Percentiles rank a stretch among this genome's conserved stretches.
Conservation (phyloP, 2,797 vertebrate species). For the Eospalax fontanierii region DNA sequence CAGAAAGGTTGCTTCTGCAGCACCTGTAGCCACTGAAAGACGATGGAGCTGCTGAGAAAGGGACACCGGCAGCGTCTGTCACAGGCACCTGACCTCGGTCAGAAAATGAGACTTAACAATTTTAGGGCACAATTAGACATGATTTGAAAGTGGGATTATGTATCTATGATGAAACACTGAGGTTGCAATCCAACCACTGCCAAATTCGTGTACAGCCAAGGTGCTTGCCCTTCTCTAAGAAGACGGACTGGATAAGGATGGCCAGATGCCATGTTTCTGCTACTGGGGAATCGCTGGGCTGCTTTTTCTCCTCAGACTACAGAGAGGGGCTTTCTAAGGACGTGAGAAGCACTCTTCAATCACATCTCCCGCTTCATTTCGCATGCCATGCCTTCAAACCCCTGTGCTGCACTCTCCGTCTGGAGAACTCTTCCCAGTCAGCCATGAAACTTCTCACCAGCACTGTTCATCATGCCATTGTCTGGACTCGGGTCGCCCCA, state of each 20-base stretch:
- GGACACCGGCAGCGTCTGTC: neutral
- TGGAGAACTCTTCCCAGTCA: neutral
- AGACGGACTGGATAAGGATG: neutral
- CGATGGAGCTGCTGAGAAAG: too few species aligned
- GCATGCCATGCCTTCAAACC: neutral
- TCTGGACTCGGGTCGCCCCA: neutral
- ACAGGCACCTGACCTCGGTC: neutral
- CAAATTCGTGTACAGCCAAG: neutral
- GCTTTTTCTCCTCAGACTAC: neutral
- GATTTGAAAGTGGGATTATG: neutral
- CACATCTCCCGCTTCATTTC: neutral
- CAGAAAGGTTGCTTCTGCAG: neutral
- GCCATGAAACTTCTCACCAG: neutral
- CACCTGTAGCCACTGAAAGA: neutral
- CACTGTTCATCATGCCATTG: neutral
- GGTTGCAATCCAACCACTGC: neutral
- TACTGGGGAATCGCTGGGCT: neutral
- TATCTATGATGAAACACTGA: neutral
- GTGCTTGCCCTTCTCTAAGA: neutral
- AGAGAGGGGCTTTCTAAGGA: neutral
- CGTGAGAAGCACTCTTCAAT: neutral
- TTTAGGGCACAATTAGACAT: neutral
- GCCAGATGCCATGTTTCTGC: neutral
- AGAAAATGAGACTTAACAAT: neutral
- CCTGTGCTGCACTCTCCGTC: neutral